phyloP scores from a whole-genome alignment of 2,888 invertebrate genomes.

The Neria commutata region DNA sequence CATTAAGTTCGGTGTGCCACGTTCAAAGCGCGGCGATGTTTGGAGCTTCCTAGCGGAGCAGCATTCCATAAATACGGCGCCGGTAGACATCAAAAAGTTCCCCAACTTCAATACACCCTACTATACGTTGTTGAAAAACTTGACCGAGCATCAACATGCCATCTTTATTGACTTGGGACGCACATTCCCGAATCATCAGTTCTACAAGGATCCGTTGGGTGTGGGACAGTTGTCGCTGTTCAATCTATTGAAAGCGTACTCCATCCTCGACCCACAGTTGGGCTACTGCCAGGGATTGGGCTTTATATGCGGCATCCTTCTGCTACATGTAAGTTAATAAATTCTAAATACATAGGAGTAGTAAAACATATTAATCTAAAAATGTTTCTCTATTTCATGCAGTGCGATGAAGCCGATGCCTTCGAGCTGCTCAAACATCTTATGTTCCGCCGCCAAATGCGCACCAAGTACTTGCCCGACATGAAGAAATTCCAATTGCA shows the following conservation, averaged over 20 bases:
- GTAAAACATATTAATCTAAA: neutral
- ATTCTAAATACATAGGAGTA: neutral
- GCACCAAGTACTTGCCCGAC: conserved; percentile 90
- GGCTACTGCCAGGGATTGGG: conserved; percentile 97
- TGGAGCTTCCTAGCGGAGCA: conserved; percentile 93
- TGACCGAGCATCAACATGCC: conserved; percentile 95
- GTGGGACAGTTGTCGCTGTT: conserved; percentile 92
- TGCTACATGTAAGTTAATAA: conserved; percentile 90
- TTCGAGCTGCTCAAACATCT: conserved; percentile 86
- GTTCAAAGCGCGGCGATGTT: conserved; percentile 71
- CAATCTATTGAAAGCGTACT: conserved; percentile 95
- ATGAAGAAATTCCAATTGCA: conserved; percentile 91
- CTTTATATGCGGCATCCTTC: conserved; percentile 91
- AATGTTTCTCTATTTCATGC: conserved; percentile 25
- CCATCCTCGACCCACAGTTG: conserved; percentile 89
- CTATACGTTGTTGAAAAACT: conserved; percentile 77
- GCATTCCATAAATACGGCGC: conserved; percentile 72
- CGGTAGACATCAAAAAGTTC: conserved; percentile 72
- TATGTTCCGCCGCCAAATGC: conserved; percentile 87
- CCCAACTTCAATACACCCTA: conserved; percentile 83
- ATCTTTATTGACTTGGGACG: conserved; percentile 91
- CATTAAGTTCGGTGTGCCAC: conserved; percentile 83
- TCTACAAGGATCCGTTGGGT: conserved; percentile 89
- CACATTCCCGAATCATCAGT: conserved; percentile 91
- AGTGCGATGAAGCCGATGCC: conserved; percentile 93